Evolutionary conservation across 2,888 invertebrate genomes (phyloP), one percentile per base, ranked within the genome.

Genomic region (Smittia sp.): DNA sequence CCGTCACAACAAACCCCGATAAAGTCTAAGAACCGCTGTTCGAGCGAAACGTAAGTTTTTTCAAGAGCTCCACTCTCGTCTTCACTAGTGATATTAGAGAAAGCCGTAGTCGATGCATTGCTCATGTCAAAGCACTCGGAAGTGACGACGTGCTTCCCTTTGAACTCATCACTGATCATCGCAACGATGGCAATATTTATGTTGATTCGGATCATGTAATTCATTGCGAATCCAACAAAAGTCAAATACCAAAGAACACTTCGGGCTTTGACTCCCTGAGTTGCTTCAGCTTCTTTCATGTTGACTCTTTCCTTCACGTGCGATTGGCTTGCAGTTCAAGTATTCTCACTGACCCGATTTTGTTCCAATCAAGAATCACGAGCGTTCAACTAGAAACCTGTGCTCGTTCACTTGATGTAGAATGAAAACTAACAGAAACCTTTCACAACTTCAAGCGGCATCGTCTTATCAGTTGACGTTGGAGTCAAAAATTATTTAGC

Each of bases 181-280:
- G 87, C 86, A 65, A 89, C 89, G 76, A 89, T 88, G 20, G 88
- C 87, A 72, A 89, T 86, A 78, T 89, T 89, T 74, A 89, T 80
- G 80, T 89, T 89, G 73, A 88, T 86, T 24, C 89, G 82, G 20
- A 88, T 82, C 87, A 89, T 88, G 78, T 89, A 89, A 80, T 89
- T 89, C 70, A 88, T 85, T 1, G 86, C 88, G 77, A 89, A 89
- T 13, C 89, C 89, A 74, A 83, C 81, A 78, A 89, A 89, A 1
- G 85, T 85, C 77, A 89, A 79, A 76, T 86, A 83, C 89, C 89
- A 89, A 11, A 89, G 80, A 13, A 88, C 85, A 11, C 81, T 80
- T 24, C 83, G 75, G 1, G 73, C 63, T 38, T 65, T 73, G 3
- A 73, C 22, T 1, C 72, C 72, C 1, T 38, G 22, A 3, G 63